Conservation (phyloP, 2,888 invertebrate genomes). For the Metallyticus violacea region DNA sequence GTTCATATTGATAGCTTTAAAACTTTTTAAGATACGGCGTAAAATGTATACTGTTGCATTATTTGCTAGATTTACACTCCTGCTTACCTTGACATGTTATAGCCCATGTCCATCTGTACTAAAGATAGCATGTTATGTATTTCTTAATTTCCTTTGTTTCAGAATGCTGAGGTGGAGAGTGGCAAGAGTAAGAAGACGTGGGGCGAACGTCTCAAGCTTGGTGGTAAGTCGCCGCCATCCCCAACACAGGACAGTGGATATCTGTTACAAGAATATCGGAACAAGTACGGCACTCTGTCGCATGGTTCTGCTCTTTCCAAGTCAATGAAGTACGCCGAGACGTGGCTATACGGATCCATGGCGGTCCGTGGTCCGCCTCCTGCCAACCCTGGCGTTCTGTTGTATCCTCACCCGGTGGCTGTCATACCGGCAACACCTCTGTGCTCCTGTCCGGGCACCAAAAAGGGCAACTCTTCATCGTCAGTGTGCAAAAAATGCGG, state of each 20-base stretch:
- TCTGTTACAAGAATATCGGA: slow-evolving; percentile 34
- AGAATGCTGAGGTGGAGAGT: neutral
- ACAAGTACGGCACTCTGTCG: slow-evolving; percentile 50
- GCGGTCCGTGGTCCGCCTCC: slow-evolving; percentile 34
- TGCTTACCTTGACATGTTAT: too few species aligned
- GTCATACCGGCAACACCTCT: slow-evolving; percentile 49
- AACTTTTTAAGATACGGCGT: too few species aligned
- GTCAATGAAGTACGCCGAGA: slow-evolving; percentile 82
- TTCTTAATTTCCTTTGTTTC: neutral
- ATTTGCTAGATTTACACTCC: too few species aligned
- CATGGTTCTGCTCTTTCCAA: slow-evolving; percentile 72
- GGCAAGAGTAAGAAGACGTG: slow-evolving; percentile 35
- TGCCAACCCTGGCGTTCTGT: slow-evolving; percentile 45
- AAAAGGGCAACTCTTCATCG: slow-evolving; percentile 55
- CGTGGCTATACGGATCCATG: slow-evolving; percentile 81
- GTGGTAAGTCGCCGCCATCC: neutral
- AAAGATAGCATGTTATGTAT: neutral
- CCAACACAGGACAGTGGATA: slow-evolving; percentile 8
- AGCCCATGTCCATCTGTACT: too few species aligned
- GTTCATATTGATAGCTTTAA: too few species aligned
- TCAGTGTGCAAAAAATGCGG: slow-evolving; percentile 82
- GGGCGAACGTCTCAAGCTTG: slow-evolving; percentile 31
- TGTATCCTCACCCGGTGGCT: slow-evolving; percentile 47
- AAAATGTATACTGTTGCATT: too few species aligned
- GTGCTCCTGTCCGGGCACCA: slow-evolving; percentile 68